Base-by-base conservation (phyloP, 2,113 vertebrate species). In the Chlorodrepanis virens region DNA sequence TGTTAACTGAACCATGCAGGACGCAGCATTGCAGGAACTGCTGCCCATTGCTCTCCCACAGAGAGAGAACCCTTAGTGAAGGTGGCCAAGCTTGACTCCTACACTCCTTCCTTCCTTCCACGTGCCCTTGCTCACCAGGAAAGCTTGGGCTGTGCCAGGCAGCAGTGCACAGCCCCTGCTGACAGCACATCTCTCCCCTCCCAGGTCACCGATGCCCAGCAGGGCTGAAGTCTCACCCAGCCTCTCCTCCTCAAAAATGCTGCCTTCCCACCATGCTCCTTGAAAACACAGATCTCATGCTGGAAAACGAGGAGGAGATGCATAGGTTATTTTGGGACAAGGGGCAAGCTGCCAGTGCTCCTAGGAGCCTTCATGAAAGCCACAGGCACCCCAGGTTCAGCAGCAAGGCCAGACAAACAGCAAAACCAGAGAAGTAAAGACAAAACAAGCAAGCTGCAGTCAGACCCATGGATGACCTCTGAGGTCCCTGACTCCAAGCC, bases 11-110 rank as follows among this genome's bases (percentile, higher is more conserved):
- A 6, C 29, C 35, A 10, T 3, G 20, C 0, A 29, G 31, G 2
- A 8, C 54, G 47, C 17, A 40, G 12, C 28, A 9, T 0, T 1
- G 4, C 8, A 70, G 65, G 45, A 89, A 63, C 19, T 0, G 0
- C 37, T 50, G 44, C 69, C 72, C 3, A 2, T 56, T 40, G 63
- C 27, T 49, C 25, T 72, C 63, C 14, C 1, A 4, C 12, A 11
- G 37, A 60, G 57, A 60, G 7, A 59, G 57, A 60, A 12, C 24
- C 15, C 31, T 95, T 27, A 17, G 0, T 47, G 42, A 65, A 79
- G 49, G 9, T 21, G 28, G 53, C 64, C 14, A 53, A 37, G n/a
- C 13, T 9, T 56, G 44, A 42, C 78, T 64, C 27, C 60, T 44
- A 12, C 56, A 54, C 14, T 65, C 71, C 53, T 20, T 45, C 68